phyloP scores from a whole-genome alignment of 2,888 invertebrate genomes.

The Pyrocoelia pectoralis region DNA sequence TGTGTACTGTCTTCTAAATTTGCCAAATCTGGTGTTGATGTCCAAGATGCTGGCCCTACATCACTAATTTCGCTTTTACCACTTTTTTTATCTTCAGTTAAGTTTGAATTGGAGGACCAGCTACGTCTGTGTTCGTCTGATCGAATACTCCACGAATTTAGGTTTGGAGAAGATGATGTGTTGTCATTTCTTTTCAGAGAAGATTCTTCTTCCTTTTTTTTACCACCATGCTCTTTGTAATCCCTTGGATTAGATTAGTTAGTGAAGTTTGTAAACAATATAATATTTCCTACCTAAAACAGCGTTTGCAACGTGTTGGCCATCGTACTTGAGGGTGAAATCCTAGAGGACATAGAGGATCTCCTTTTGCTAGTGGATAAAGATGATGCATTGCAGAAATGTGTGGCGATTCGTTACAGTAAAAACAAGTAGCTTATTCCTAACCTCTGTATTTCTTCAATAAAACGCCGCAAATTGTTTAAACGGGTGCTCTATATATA shows the following conservation, averaged over 20 bases:
- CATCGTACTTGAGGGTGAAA: constrained; percentile 95
- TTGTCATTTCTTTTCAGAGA: constrained; percentile 62
- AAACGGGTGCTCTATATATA: constrained; percentile 41
- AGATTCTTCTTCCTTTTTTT: constrained; percentile 71
- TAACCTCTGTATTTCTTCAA: background rate
- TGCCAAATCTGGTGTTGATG: constrained; percentile 83
- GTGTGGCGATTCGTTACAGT: background rate
- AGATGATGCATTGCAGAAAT: constrained; percentile 72
- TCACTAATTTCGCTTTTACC: constrained; percentile 43
- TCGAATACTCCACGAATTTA: constrained; percentile 67
- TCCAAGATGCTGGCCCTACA: constrained; percentile 71
- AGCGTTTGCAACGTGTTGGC: constrained; percentile 92
- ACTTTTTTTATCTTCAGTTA: constrained; percentile 54
- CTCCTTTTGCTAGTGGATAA: constrained; percentile 82
- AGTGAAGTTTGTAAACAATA: background rate
- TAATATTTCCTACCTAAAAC: constrained; percentile 73
- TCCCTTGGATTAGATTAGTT: constrained; percentile 65
- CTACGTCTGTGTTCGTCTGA: constrained; percentile 57
- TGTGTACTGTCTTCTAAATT: constrained; percentile 68
- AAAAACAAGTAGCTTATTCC: background rate
- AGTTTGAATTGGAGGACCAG: constrained; percentile 82
- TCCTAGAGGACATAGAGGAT: constrained; percentile 89
- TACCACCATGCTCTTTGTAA: constrained; percentile 88
- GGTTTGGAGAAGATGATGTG: constrained; percentile 81
- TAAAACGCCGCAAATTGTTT: constrained; percentile 30